phyloP scores from a whole-genome alignment of 2,113 vertebrate species.

The Oxyruncus cristatus region DNA sequence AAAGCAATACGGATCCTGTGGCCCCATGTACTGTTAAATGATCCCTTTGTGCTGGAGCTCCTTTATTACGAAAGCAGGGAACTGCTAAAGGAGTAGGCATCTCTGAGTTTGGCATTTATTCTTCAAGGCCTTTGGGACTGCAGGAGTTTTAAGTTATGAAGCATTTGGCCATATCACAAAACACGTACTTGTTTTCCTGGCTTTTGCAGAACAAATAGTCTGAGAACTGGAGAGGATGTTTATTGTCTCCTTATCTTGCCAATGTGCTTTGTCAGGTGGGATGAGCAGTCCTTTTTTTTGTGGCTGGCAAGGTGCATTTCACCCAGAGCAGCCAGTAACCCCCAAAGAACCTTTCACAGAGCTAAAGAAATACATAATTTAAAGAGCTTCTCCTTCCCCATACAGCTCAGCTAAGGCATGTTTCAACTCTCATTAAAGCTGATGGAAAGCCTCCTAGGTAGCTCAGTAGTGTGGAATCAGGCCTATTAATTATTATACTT shows the following conservation, averaged over 20 bases:
- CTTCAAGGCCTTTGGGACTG: not conserved
- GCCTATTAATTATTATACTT: not conserved
- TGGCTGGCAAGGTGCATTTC: not conserved
- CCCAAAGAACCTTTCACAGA: not conserved
- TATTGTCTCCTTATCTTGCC: not conserved
- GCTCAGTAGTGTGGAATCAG: not conserved
- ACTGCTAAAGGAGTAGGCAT: not conserved
- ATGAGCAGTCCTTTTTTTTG: not conserved
- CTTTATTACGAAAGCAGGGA: not conserved
- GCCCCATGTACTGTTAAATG: not conserved
- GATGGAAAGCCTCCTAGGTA: not conserved
- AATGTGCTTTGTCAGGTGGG: not conserved
- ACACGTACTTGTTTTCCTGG: not conserved
- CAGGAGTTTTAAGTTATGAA: not conserved
- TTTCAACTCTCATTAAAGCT: slow-evolving; percentile 1
- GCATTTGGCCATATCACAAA: not conserved
- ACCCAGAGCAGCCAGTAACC: not conserved
- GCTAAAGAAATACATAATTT: not conserved
- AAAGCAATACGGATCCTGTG: not conserved
- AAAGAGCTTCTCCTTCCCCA: not conserved
- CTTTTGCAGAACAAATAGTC: not conserved
- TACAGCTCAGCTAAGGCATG: not conserved
- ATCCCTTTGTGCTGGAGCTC: not conserved
- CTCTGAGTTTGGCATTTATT: not conserved
- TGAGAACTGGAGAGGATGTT: not conserved